Evolutionary conservation across 2,888 invertebrate species (phyloP).

Genomic region (Nomada fucata): DNA sequence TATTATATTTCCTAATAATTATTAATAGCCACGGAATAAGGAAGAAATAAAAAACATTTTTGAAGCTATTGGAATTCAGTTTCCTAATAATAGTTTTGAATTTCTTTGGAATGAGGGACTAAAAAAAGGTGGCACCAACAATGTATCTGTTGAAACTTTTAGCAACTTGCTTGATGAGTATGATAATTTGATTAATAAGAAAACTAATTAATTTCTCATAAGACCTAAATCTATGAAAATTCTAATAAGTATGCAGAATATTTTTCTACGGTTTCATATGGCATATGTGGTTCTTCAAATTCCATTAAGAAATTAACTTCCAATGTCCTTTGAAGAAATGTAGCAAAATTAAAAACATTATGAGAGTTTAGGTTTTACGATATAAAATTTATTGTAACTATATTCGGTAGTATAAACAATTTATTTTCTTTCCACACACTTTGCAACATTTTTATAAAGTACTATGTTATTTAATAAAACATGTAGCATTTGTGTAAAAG

Average conservation of each 20-base stretch:
- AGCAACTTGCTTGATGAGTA: slow-evolving; percentile 20
- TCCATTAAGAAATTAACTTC: neutral
- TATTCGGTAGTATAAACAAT: neutral
- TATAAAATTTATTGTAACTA: neutral
- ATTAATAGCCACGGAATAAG: slow-evolving; percentile 65
- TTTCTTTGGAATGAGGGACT: slow-evolving; percentile 74
- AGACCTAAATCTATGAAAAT: neutral
- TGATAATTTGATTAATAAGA: slow-evolving; percentile 6
- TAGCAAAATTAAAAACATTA: neutral
- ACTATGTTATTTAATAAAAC: neutral
- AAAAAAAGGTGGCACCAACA: slow-evolving; percentile 68
- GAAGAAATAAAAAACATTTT: slow-evolving; percentile 71
- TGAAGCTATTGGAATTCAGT: slow-evolving; percentile 68
- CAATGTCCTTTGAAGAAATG: neutral
- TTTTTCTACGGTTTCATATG: neutral
- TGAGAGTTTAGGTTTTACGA: neutral
- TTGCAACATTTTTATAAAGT: neutral
- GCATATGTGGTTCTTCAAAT: neutral
- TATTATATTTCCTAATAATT: slow-evolving; percentile 1
- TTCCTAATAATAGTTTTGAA: slow-evolving; percentile 74
- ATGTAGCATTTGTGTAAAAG: neutral
- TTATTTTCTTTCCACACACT: neutral
- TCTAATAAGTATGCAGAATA: neutral
- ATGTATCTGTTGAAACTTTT: slow-evolving; percentile 75
- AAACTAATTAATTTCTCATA: neutral